A percentile compares a stretch with the other conserved stretches of the same genome.
Evolutionary conservation across 1,140 invertebrate species (phyloP).

Genomic region (Conus betulinus): DNA sequence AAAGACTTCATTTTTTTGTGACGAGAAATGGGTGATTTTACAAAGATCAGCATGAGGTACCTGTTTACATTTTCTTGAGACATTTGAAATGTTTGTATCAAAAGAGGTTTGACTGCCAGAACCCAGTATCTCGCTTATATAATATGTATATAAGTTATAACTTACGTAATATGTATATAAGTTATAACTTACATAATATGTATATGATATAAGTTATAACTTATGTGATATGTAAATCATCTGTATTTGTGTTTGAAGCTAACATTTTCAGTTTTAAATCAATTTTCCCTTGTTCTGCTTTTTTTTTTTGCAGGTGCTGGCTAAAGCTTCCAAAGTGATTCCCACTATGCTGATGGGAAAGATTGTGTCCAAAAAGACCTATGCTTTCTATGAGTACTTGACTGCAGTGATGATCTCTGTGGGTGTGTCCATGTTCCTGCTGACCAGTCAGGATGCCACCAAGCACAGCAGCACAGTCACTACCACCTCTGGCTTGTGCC

Average conservation of each 20-base stretch:
- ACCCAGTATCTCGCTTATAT: no score
- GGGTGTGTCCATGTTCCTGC: constrained; percentile 92
- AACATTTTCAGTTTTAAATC: not conserved
- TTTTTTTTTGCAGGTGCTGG: constrained; percentile 76
- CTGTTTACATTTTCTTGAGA: no score
- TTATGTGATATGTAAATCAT: not conserved
- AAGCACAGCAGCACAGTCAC: constrained; percentile 80
- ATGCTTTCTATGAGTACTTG: constrained; percentile 94
- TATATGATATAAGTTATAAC: not conserved
- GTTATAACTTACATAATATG: not conserved
- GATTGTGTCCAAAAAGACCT: constrained; percentile 90
- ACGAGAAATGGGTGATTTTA: no score
- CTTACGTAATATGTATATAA: not conserved
- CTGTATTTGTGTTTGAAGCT: not conserved
- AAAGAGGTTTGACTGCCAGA: no score
- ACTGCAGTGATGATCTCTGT: constrained; percentile 92
- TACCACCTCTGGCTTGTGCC: constrained; percentile 89
- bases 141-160: no score
- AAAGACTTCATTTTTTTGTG: no score
- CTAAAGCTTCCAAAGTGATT: constrained; percentile 80
- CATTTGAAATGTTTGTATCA: no score
- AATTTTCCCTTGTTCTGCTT: not conserved
- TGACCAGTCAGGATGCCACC: constrained; percentile 75
- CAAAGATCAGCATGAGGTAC: no score
- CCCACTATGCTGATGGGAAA: constrained; percentile 99